Conservation (phyloP, 2,888 invertebrate genomes). For the Lacanobia wlatinum region DNA sequence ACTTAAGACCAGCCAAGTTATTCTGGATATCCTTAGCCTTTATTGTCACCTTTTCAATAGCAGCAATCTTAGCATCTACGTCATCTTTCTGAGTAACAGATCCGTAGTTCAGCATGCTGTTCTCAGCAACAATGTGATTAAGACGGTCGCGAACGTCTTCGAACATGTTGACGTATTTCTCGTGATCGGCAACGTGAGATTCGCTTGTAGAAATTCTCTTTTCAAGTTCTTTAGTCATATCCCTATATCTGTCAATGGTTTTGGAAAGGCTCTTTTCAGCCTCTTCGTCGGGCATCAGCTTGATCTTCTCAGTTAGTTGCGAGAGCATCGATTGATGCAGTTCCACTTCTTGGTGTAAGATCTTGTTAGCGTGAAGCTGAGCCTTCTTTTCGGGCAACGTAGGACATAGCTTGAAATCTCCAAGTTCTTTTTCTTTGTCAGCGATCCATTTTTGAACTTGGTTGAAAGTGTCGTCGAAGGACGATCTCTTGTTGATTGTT, state of each 20-base stretch:
- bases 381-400: conserved; percentile 97
- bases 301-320: conserved; percentile 95
- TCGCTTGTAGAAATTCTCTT: conserved; percentile 93
- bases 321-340: conserved; percentile 96
- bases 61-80: conserved; percentile 93
- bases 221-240: conserved; percentile 92
- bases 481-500: conserved; percentile 96
- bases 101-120: conserved; percentile 94
- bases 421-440: conserved; percentile 94
- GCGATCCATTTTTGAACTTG: conserved; percentile 97
- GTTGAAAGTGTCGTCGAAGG: conserved; percentile 97
- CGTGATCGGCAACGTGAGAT: conserved; percentile 95
- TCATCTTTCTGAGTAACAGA: conserved; percentile 95
- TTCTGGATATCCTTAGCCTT: conserved; percentile 94
- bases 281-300: conserved; percentile 94
- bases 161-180: conserved; percentile 94
- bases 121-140: conserved; percentile 94
- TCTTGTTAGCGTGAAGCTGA: conserved; percentile 95
- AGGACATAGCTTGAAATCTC: conserved; percentile 93
- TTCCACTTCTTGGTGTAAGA: conserved; percentile 95
- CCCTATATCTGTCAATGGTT: conserved; percentile 93
- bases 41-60: conserved; percentile 94
- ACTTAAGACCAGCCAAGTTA: conserved; percentile 93
- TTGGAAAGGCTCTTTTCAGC: conserved; percentile 94
- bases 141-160: conserved; percentile 96